Percentiles rank a stretch among this genome's conserved stretches.
Conservation (phyloP, 2,113 vertebrate species). For the Stegastes partitus region DNA sequence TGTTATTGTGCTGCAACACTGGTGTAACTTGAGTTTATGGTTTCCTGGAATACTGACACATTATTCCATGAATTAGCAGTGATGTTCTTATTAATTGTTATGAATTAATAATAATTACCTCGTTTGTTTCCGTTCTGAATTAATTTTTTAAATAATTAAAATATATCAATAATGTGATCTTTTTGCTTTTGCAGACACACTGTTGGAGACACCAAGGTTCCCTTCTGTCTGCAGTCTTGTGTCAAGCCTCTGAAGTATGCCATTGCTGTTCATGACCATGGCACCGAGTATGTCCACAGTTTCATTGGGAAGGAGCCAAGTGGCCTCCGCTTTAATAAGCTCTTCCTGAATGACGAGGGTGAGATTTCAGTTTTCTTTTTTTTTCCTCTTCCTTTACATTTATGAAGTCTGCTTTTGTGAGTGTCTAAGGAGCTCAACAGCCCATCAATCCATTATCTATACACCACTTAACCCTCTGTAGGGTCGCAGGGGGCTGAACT, state of each 20-base stretch:
- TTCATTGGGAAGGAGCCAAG: slow-evolving; percentile 99
- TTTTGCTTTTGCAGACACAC: slow-evolving; percentile 88
- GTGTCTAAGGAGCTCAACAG: too few species aligned
- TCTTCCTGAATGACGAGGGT: slow-evolving; percentile 98
- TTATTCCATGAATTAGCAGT: not conserved
- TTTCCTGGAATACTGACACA: not conserved
- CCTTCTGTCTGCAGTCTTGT: slow-evolving; percentile 98
- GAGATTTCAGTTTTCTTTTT: slow-evolving; percentile 65
- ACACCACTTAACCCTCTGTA: too few species aligned
- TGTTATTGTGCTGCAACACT: not conserved
- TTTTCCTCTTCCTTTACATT: not conserved
- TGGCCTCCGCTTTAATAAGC: slow-evolving; percentile 96
- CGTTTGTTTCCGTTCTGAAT: not conserved
- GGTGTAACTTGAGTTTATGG: not conserved
- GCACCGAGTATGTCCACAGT: slow-evolving; percentile 95
- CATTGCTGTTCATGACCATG: slow-evolving; percentile 93
- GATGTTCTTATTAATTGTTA: too few species aligned
- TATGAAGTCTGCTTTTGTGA: too few species aligned
- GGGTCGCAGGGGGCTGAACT: too few species aligned
- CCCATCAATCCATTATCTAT: too few species aligned
- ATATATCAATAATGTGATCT: not conserved
- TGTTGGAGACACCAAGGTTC: slow-evolving; percentile 96
- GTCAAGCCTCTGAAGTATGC: slow-evolving; percentile 98
- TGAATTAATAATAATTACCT: too few species aligned
- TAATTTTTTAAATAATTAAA: not conserved